Percentiles rank a stretch among this genome's conserved stretches.
Evolutionary conservation across 2,888 invertebrate genomes (phyloP).

Genomic region (Pristionchus arcanus): DNA sequence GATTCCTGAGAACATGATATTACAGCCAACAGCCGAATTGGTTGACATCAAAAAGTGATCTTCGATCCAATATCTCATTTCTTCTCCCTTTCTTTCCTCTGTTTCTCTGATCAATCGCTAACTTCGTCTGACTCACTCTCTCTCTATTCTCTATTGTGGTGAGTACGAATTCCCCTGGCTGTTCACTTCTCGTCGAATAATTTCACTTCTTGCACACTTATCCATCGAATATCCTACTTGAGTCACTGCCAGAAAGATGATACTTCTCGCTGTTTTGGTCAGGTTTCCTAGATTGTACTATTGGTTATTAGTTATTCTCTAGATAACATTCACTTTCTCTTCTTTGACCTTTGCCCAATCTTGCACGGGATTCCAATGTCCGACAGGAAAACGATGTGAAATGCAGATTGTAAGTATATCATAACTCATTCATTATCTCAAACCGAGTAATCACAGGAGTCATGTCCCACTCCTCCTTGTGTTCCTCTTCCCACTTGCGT

Average conservation of each 20-base stretch:
- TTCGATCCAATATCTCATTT: not conserved
- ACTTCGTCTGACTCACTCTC: constrained; percentile 3
- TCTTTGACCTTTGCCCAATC: not conserved
- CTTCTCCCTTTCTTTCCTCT: not conserved
- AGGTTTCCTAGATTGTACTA: not conserved
- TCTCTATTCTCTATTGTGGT: not conserved
- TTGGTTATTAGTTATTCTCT: not conserved
- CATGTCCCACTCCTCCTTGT: constrained; percentile 2
- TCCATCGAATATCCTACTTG: not conserved
- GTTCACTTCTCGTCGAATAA: constrained; percentile 16
- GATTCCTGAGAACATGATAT: too few relatives aligned
- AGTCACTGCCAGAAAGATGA: not conserved
- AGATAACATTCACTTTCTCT: not conserved
- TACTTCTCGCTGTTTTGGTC: not conserved
- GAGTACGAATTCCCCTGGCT: not conserved
- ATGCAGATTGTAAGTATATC: not conserved
- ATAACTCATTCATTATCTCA: not conserved
- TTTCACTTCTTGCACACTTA: not conserved
- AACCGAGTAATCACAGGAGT: not conserved
- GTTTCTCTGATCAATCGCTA: not conserved
- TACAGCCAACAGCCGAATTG: not conserved
- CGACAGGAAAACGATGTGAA: constrained; percentile 17
- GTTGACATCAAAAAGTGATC: not conserved
- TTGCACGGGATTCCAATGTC: not conserved
- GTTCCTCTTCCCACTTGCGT: constrained; percentile 11